Evolutionary conservation across 2,888 invertebrate genomes (phyloP), one percentile per base, ranked within the genome.

Genomic region (Leptinotarsa rubiginosa): DNA sequence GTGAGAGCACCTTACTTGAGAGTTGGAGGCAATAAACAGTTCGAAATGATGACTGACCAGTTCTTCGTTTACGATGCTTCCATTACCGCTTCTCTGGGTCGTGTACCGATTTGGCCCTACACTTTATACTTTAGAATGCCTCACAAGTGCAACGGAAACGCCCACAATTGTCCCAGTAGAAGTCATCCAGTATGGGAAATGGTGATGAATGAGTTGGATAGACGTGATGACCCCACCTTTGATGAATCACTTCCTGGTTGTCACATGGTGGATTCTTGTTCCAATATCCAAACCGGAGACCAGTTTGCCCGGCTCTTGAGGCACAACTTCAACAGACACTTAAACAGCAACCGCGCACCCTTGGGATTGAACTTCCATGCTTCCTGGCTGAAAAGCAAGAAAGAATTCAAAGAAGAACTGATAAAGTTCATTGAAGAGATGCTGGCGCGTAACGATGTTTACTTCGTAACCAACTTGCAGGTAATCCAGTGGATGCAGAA

Each of bases 401-500:
- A 95, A 85, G 97, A 97, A 88, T 97, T 95, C 89, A 94, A 93
- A 88, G 96, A 97, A 78, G 96, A 96, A 87, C 90, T 97, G 72
- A 93, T 95, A 87, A 96, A 96, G 87, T 97, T 97, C 89, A 96
- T 97, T 82, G 96, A 97, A 89, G 97, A 97, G 88, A 96, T 96
- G 95, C 89, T 95, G 82, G 93, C 91, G 81, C 92, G 94, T 85
- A 96, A 95, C 85, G 97, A 97, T 85, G 97, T 97, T 47, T 97
- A 97, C 90, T 97, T 97, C 88, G 96, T 96, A 77, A 97, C 96
- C 76, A 94, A 95, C 90, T 92, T 96, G 82, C 92, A 88, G 81
- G 97, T 97, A 47, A 96, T 97, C 85, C 96, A 97, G 88, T 97
- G 97, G 97, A 97, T 97, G 96, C 97, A 97, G 88, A 96, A 95